phyloP scores from a whole-genome alignment of 2,888 invertebrate genomes.

The Agrotis puta region DNA sequence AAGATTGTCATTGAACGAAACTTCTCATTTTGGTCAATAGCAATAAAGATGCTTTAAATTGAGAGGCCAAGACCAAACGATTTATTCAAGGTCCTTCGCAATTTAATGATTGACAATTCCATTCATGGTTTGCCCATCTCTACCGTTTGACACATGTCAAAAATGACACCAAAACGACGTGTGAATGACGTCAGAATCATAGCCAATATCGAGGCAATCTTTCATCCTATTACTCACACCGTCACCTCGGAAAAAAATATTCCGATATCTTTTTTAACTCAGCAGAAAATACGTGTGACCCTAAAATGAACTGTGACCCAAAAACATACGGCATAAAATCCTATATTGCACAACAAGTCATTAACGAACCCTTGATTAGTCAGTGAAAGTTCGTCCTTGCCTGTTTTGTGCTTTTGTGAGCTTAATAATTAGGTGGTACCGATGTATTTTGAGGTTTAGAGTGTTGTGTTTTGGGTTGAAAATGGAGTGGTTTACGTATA shows the following conservation, averaged over 20 bases:
- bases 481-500: constrained; percentile 39
- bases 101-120: constrained; percentile 50
- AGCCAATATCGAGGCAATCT: constrained; percentile 55
- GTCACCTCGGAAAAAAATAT: constrained; percentile 41
- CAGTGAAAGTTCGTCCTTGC: constrained; percentile 74
- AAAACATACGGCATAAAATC: constrained; percentile 43
- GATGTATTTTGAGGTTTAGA: constrained; percentile 38
- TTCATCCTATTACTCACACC: constrained; percentile 50
- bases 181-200: constrained; percentile 56
- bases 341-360: constrained; percentile 60
- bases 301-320: constrained; percentile 41
- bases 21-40: constrained; percentile 29
- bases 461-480: constrained; percentile 30
- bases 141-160: constrained; percentile 62
- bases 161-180: constrained; percentile 40
- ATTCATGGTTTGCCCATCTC: constrained; percentile 30
- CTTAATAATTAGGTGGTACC: constrained; percentile 62
- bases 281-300: constrained; percentile 8
- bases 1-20: constrained; percentile 33
- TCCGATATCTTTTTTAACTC: constrained; percentile 26
- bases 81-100: constrained; percentile 38
- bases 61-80: constrained; percentile 17
- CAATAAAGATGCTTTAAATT: constrained; percentile 42
- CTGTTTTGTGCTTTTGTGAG: constrained; percentile 76
- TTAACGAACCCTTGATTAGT: constrained; percentile 78